Base-by-base conservation (phyloP, 2,113 vertebrate genomes). In the Pyrgilauda ruficollis region DNA sequence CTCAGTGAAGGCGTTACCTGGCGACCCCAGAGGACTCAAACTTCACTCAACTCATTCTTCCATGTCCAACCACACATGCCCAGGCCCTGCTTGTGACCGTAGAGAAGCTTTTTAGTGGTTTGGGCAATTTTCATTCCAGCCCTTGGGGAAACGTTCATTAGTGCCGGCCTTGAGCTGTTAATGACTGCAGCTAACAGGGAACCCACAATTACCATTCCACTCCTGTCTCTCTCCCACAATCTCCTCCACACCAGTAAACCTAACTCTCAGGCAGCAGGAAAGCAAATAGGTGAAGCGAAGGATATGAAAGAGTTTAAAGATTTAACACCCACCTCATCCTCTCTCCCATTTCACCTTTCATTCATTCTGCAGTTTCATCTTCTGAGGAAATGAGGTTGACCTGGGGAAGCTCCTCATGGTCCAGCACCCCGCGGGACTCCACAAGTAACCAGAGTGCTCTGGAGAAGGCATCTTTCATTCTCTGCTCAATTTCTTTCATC, bases 51-150 rank as follows among this genome's bases (percentile, higher is more conserved):
- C 35, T 37, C 58, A 27, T 27, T 61, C 26, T 76, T 31, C n/a
- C 62, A 39, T 5, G 8, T 9, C 44, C 78, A 63, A 5, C 9
- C 49, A 56, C 4, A 0, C 0, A 3, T 31, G 58, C 8, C 18
- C 33, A 72, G 15, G n/a, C 7, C 58, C 24, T 44, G 19, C 26
- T 80, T 64, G 49, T 74, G 69, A 31, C 47, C 16, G 24, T 1
- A 52, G 18, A 33, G 21, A 30, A 55, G n/a, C 11, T 49, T 89
- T 91, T 26, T 28, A 77, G 50, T 13, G 5, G 43, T 7, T 85
- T 66, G 41, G 41, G 16, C 16, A 41, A 52, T 58, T 76, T 87
- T 73, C 49, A 73, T 73, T 79, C 58, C 28, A 58, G 0, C 18
- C 18, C 16, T 20, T 66, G 15, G 28, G n/a, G 35, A 69, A 93